phyloP scores from a whole-genome alignment of 2,888 invertebrate genomes.

The Papilio elwesi region DNA sequence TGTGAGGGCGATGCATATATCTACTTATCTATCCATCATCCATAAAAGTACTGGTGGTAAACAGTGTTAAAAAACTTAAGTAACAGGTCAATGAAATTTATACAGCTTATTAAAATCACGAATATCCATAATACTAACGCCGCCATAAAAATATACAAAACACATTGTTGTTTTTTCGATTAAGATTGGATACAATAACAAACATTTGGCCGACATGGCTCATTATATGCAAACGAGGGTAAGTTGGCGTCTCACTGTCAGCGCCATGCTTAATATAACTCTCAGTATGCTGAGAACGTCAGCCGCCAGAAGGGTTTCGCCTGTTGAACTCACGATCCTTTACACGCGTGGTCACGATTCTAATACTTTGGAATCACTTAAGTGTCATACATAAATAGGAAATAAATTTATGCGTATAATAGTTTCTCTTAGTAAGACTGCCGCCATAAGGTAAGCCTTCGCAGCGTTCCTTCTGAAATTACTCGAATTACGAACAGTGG shows the following conservation, averaged over 20 bases:
- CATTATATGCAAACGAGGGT: slow-evolving; percentile 36
- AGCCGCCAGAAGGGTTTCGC: slow-evolving; percentile 17
- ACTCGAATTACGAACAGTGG: too few species aligned
- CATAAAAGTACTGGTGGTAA: neutral
- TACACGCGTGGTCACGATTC: slow-evolving; percentile 21
- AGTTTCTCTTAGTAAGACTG: too few species aligned
- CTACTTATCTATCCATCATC: too few species aligned
- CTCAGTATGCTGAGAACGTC: slow-evolving; percentile 33
- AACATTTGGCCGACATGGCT: slow-evolving; percentile 23
- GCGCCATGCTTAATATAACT: slow-evolving; percentile 25
- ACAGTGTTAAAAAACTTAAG: neutral
- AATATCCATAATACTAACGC: neutral
- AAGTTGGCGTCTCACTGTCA: slow-evolving; percentile 22
- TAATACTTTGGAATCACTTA: neutral
- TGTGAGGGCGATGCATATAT: too few species aligned
- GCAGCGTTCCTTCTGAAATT: too few species aligned
- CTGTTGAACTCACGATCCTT: slow-evolving; percentile 32
- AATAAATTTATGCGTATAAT: neutral
- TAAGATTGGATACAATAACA: slow-evolving; percentile 29
- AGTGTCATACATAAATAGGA: neutral
- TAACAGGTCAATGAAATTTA: neutral
- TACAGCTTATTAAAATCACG: slow-evolving; percentile 2
- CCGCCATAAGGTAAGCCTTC: too few species aligned
- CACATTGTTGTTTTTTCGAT: slow-evolving; percentile 36
- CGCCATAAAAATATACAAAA: slow-evolving; percentile 29